Base-by-base conservation (phyloP, 2,888 invertebrate species). In the Hoplodrina blanda region DNA sequence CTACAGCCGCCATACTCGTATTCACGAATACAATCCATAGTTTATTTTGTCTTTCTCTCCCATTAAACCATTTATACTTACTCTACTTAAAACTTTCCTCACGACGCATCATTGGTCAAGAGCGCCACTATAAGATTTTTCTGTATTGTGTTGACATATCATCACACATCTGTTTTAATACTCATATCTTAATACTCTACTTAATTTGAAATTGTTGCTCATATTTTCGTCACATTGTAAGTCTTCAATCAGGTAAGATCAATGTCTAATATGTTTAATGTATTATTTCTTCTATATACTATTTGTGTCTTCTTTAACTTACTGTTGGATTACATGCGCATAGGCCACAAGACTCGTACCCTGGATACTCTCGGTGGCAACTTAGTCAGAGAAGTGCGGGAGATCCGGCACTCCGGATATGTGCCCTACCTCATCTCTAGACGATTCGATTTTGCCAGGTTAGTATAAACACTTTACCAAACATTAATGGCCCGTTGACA, bases 311-410 rank as follows among this genome's bases (percentile, higher is more conserved):
- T 33, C 50, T 50, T 60, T 20, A 62, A 52, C 50, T 72, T 64
- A 72, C 46, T 67, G 19, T 60, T 76, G 56, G 56, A 59, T 64
- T 61, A 64, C 60, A 73, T 66, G 69, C 73, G 63, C 53, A 66
- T 92, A 96, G 96, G 94, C 86, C 94, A 95, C 89, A 94, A 96
- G 84, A 89, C 92, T 64, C 89, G 92, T 72, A 91, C 90, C 78
- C 80, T 93, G 88, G 94, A 94, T 69, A 85, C 91, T 19, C 74
- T 92, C 56, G 95, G 95, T 44, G 95, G 93, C 41, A 94, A 95
- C 80, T 83, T 95, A 73, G 87, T 94, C 8, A 90, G 95, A n/a
- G 91, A 91, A 73, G 91, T 91, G 0, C 91, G 95, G 17, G 93
- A 93, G 62, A 89, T 88, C 77, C 93, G 80, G 72, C 96, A 88